Evolutionary conservation across 1,140 invertebrate genomes (phyloP).

Genomic region (Tyrophagus putrescentiae): DNA sequence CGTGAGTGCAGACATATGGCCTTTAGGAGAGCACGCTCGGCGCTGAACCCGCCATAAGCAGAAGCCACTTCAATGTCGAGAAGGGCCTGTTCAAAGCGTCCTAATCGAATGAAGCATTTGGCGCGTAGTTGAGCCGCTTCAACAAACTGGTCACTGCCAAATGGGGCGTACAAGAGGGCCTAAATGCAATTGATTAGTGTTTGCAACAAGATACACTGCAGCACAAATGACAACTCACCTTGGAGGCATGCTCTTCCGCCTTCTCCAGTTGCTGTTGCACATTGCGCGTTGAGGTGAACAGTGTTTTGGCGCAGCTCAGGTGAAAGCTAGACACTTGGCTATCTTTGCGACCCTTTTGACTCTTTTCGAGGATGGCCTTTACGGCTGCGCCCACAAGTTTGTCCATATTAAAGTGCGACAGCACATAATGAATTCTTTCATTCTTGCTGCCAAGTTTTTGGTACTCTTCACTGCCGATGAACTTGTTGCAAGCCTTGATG

Average conservation of each 20-base stretch:
- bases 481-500: neutral
- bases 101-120: neutral
- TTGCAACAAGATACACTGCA: too few relatives aligned
- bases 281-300: neutral
- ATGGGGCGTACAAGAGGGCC: neutral
- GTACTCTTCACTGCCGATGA: neutral
- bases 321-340: neutral
- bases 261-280: neutral
- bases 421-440: conserved; percentile 2
- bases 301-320: neutral
- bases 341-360: neutral
- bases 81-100: neutral
- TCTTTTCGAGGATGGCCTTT: neutral
- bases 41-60: neutral
- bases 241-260: neutral
- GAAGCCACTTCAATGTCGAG: conserved; percentile 3
- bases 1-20: neutral
- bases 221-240: too few relatives aligned
- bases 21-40: neutral
- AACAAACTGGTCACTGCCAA: neutral
- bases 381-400: neutral
- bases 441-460: neutral
- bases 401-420: neutral
- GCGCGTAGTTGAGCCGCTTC: neutral
- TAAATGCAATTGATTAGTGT: too few relatives aligned